Evolutionary conservation across 2,888 invertebrate species (phyloP), one percentile per base, ranked within the genome.

Genomic region (Sphaerophoria taeniata): DNA sequence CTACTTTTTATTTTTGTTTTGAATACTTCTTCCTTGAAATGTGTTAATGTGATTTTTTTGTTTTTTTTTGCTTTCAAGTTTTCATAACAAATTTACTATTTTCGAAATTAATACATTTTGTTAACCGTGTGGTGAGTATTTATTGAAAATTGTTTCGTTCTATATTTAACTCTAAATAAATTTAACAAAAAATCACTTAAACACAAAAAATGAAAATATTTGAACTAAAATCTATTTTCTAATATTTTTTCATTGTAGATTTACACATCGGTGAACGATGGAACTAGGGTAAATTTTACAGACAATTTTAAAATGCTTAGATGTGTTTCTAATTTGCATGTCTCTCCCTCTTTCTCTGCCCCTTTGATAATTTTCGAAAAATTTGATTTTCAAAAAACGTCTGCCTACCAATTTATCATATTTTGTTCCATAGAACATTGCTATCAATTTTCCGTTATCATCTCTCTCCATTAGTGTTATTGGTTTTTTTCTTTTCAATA

Each of bases 181-280:
- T 53, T 65, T 43, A 9, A 58, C 31, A 31, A 58, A 11, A 43
- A 39, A 45, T 34, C 4, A 56, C 63, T 55, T 70, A 31, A 14
- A 31, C 16, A 34, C 3, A 51, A 67, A 65, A 24, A 33, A 70
- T 34, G 1, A 58, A 72, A 70, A 63, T 45, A n/a, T 11, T 72
- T 14, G 14, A 45, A 49, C 16, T 34, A 49, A 65, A 49, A 65
- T 51, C 58, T 78, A 73, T 67, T 58, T 60, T 82, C 88, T 79
- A 24, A 24, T 88, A 87, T 72, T 87, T 60, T 90, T 77, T 90
- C 88, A 87, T 90, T 90, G 87, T 89, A 90, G 91, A 88, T 90
- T 86, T 89, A 88, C 88, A 69, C 84, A 58, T 80, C 84, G 51
- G 76, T 43, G 55, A 65, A 45, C 60, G 75, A 75, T 69, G 84